These are phyloP conservation scores for Nycticorax nycticorax DNA, from an alignment of 2,113 vertebrate genomes.

Conservation along the genomic window DNA sequence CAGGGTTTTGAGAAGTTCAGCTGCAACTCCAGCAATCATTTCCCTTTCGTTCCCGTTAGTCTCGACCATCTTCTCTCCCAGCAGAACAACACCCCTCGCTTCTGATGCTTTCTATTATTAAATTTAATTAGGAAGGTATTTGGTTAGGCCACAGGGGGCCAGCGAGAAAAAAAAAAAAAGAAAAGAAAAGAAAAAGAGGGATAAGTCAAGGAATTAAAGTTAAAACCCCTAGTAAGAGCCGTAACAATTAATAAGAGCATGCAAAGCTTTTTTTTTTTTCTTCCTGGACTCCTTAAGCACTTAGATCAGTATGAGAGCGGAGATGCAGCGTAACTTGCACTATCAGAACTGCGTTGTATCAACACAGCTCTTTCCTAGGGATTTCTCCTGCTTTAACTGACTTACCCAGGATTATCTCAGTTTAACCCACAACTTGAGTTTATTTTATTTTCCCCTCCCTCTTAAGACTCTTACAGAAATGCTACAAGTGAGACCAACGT, in stretches of 20 bases:
- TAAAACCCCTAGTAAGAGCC: background rate
- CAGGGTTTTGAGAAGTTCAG: background rate
- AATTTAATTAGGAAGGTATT: slow-evolving; percentile 62
- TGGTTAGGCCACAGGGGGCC: background rate
- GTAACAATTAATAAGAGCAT: background rate
- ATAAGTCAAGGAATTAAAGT: slow-evolving; percentile 10
- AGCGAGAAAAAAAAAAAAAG: background rate
- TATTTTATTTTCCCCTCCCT: background rate
- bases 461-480: background rate
- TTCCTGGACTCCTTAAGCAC: background rate
- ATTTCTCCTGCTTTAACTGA: slow-evolving; percentile 2
- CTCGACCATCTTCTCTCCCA: background rate
- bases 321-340: background rate
- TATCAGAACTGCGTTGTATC: background rate
- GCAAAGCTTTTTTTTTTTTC: background rate
- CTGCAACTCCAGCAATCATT: background rate
- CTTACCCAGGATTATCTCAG: background rate
- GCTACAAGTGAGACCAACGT: background rate
- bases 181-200: background rate
- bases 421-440: slow-evolving; percentile 7
- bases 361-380: background rate
- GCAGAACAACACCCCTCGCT: background rate
- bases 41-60: background rate
- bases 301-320: background rate
- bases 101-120: slow-evolving; percentile 31